Conservation (phyloP, 1,140 invertebrate species). For the Ceratina calcarata region DNA sequence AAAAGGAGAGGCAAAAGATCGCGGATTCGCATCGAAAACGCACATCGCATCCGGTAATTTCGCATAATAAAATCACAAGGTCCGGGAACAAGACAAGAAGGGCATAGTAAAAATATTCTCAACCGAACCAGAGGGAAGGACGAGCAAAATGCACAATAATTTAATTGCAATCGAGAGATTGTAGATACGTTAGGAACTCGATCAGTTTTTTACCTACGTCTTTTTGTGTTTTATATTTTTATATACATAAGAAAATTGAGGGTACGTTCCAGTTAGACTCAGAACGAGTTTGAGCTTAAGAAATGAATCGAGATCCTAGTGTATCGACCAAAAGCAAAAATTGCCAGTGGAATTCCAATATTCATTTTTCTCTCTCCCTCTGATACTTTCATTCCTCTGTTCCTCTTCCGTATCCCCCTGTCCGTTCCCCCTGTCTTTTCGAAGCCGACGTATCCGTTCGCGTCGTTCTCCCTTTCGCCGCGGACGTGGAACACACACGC, state of each 20-base stretch:
- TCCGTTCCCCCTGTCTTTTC: neutral
- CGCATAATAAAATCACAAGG: neutral
- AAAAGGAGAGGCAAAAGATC: neutral
- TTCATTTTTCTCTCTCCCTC: conserved; percentile 15
- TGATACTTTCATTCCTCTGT: neutral
- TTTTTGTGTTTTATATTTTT: no score
- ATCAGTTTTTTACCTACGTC: no score
- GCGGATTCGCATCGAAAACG: neutral
- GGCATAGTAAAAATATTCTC: neutral
- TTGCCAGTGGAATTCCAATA: no score
- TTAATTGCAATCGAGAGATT: neutral
- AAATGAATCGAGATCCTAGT: no score
- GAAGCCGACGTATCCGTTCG: neutral
- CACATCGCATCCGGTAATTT: conserved; percentile 6
- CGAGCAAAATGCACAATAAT: neutral
- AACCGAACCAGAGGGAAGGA: neutral
- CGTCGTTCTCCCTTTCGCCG: neutral
- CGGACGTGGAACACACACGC: conserved; percentile 16
- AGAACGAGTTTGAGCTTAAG: no score
- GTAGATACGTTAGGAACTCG: no score
- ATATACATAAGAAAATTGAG: no score
- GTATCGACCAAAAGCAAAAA: neutral
- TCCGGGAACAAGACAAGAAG: neutral
- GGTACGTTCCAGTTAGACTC: no score
- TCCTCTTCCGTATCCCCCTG: neutral